Percentiles rank a stretch among this genome's conserved stretches.
Conservation (phyloP, 2,888 invertebrate species). For the Epirrita christyi region DNA sequence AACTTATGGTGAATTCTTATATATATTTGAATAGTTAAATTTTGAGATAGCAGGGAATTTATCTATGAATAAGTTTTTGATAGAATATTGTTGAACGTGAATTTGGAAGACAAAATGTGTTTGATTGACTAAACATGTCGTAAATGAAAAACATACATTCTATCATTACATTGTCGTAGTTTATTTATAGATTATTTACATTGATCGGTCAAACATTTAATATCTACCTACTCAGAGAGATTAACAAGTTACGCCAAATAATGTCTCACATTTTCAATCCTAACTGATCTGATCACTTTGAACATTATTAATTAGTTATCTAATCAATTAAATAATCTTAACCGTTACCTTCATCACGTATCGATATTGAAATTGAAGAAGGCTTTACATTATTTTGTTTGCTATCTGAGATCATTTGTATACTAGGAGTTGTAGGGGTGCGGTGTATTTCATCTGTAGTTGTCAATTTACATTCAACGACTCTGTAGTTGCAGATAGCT, state of each 20-base stretch:
- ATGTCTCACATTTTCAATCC: constrained; percentile 41
- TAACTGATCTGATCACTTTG: constrained; percentile 44
- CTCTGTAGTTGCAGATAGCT: constrained; percentile 74
- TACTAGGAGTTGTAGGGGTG: constrained; percentile 49
- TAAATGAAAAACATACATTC: background rate
- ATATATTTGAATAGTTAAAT: background rate
- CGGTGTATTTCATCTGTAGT: constrained; percentile 72
- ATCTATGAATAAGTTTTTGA: background rate
- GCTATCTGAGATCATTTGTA: constrained; percentile 53
- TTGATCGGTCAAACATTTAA: constrained; percentile 14
- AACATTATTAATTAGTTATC: constrained; percentile 47
- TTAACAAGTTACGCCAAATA: constrained; percentile 44
- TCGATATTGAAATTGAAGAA: constrained; percentile 84
- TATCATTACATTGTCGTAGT: background rate
- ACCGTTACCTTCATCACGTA: constrained; percentile 85
- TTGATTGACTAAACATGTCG: background rate
- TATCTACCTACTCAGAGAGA: background rate
- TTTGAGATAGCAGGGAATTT: background rate
- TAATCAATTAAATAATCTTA: constrained; percentile 53
- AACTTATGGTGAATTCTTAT: background rate
- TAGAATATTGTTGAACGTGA: background rate
- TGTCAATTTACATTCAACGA: constrained; percentile 79
- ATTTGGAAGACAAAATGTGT: constrained; percentile 17
- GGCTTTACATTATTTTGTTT: constrained; percentile 53
- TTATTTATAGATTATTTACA: constrained; percentile 16